phyloP scores from a whole-genome alignment of 2,113 vertebrate genomes.

The Eublepharis macularius region DNA sequence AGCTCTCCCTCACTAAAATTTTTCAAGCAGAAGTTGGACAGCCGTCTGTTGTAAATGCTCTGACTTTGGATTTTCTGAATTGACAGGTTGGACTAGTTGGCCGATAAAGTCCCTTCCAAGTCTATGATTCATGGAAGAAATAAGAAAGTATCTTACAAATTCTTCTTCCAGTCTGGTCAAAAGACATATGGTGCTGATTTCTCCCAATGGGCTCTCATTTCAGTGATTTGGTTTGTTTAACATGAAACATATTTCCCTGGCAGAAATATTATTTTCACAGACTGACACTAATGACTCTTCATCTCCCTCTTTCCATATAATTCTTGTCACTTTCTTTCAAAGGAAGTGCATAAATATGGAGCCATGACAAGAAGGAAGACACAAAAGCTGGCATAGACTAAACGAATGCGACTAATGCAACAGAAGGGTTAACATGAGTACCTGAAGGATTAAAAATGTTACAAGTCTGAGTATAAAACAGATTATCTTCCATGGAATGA shows the following conservation, averaged over 20 bases:
- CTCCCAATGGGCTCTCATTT: background rate
- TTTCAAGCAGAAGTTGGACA: too few relatives aligned
- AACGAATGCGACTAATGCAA: background rate
- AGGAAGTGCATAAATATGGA: background rate
- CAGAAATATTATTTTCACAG: slow-evolving; percentile 2
- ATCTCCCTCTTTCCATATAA: background rate
- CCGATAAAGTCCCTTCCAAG: too few relatives aligned
- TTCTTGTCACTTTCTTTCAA: background rate
- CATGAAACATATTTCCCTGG: background rate
- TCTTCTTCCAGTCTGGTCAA: slow-evolving; percentile 4
- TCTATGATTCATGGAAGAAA: too few relatives aligned
- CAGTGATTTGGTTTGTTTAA: background rate
- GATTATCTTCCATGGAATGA: background rate
- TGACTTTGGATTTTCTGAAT: too few relatives aligned
- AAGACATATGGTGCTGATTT: slow-evolving; percentile 5
- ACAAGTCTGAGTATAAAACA: background rate
- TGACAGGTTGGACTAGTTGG: too few relatives aligned
- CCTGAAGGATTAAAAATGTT: too few relatives aligned
- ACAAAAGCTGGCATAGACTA: background rate
- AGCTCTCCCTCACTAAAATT: too few relatives aligned
- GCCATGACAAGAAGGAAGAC: background rate
- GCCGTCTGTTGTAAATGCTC: too few relatives aligned
- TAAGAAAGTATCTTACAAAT: background rate
- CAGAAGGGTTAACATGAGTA: slow-evolving; percentile 11
- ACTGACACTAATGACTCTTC: background rate